These are phyloP conservation scores for Furnarius figulus DNA, from an alignment of 2,113 vertebrate species.

Conservation along the genomic window DNA sequence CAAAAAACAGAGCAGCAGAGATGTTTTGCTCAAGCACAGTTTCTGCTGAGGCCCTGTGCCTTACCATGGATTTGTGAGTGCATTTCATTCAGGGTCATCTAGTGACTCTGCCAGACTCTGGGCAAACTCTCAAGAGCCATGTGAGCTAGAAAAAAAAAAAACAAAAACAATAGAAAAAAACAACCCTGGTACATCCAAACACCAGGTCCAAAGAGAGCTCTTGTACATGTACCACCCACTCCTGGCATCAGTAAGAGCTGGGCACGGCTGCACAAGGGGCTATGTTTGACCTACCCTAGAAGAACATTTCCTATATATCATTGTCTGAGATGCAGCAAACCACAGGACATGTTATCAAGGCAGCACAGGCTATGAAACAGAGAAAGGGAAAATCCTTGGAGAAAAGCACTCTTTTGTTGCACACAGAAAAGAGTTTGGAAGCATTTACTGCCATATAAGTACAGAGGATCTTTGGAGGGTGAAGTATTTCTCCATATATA, in stretches of 20 bases:
- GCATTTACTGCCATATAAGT: neutral
- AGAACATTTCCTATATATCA: neutral
- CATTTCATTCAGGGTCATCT: neutral
- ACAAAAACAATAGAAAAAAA: neutral
- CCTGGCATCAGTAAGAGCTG: neutral
- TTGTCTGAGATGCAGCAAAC: neutral
- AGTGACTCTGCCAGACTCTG: neutral
- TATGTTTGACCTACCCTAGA: neutral
- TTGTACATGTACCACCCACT: neutral
- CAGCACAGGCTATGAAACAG: neutral
- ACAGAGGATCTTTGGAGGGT: neutral
- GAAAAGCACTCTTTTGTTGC: neutral
- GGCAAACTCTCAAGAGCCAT: neutral
- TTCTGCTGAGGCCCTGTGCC: neutral
- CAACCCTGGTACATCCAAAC: neutral
- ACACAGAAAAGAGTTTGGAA: neutral
- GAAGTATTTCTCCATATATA: neutral
- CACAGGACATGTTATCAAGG: neutral
- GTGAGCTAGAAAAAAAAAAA: neutral
- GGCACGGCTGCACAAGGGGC: neutral
- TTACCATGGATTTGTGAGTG: neutral
- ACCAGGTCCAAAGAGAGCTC: neutral
- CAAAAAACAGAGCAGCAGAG: neutral
- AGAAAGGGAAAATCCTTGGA: neutral
- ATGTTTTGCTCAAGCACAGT: neutral